Base-by-base conservation (phyloP, 30 jellyfish, hydroid and myxozoan species). In the Turritopsis rubra region DNA sequence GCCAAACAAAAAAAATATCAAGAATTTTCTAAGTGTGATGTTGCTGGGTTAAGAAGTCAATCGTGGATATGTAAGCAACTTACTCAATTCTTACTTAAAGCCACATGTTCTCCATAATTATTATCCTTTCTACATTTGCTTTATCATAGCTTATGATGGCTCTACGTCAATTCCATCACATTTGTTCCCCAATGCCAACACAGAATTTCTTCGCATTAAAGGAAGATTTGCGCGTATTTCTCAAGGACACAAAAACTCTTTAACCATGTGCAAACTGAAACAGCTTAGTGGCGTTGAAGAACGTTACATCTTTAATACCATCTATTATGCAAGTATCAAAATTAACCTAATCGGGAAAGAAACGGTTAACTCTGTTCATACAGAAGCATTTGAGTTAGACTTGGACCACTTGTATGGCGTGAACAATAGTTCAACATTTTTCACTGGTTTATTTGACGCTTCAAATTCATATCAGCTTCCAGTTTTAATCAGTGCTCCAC, bases 401-500 rank as follows among this genome's bases (percentile, higher is more conserved):
- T 23, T 54, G 52, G 27, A 54, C 27, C 21, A 71, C 24, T 66
- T 87, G 22, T 81, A 70, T 30, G 79, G 72, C 4, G 75, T 24
- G 18, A 83, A 88, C 80, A 88, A 88, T 30, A 70, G 53, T 24
- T 22, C 96, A 7, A 87, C 80, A 54, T 88, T 83, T 66, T 23
- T 30, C 27, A 54, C 77, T 20, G 96, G 96, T 5, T 22, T 88
- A n/a, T 41, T 88, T 13, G 92, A 88, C 73, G 16, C 53, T 23
- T 73, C 89, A 19, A 28, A 72, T 16, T 26, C 25, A 29, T 71
- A 66, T 24, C 86, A 85, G 22, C 54, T 71, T 9, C 96, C 96
- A 9, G 16, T 83, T 1, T 72, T 83, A 19, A 71, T 72, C 23
- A 88, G 92, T 54, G 71, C 84, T 87, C 96, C 96, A 0, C 96